Evolutionary conservation across 1,140 invertebrate genomes (phyloP), one percentile per base, ranked within the genome.

Genomic region (Trissolcus basalis): DNA sequence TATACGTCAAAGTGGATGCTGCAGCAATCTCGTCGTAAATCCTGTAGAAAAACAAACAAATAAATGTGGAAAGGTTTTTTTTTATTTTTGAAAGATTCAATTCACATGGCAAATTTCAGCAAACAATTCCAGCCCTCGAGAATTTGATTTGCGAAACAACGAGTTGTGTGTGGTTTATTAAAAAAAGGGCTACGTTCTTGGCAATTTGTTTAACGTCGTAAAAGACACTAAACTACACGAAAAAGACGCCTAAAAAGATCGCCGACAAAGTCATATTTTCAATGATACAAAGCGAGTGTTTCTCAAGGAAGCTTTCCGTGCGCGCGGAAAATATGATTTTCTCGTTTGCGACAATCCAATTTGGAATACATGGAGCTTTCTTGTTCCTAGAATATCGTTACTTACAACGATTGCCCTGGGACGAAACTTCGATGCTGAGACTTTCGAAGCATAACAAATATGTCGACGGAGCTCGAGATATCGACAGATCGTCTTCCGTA

Each of bases 341-440:
- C 68, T 72, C 77, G 77, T 72, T 80, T 77, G 63, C 61, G 51
- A 70, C 63, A 77, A 80, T 77, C 59, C 71, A 72, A 77, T 77
- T 79, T 79, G 61, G 53, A 63, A 74, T 78, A 75, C 77, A 78
- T 48, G 65, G 63, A 77, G 70, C 61, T 73, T 59, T 79, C 72
- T 71, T 73, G 72, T 55, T 76, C 47, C 71, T 16, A 54, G 65
- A 67, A 70, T 77, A 67, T 73, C 77, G 78, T 78, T 83, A 82
- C 80, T 83, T 82, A 83, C 78, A 79, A 83, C 80, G 80, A 85
- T 83, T 83, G 74, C 74, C 63, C 56, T 74, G 73, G 71, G 77
- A 74, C 80, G 72, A 81, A 83, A 80, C 59, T 75, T 72, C 45
- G 67, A 65, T 71, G 71, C 60, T 47, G 63, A 50, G 73, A 78